A percentile compares a stretch with the other conserved stretches of the same genome.
Conservation (phyloP, 2,888 invertebrate species). For the Lordiphosa andalusiaca region DNA sequence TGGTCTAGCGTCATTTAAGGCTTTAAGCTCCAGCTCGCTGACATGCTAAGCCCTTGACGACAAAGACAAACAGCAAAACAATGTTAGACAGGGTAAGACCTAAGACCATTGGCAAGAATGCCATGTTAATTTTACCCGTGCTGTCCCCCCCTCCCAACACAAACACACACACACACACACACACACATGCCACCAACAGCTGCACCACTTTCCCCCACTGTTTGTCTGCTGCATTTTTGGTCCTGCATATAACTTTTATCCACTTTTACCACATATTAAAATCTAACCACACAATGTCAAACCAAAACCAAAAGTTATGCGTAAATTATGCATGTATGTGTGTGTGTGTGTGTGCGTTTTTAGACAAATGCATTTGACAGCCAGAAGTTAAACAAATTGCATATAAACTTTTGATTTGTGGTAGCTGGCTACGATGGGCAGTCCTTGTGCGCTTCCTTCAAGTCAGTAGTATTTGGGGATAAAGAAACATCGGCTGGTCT, state of each 20-base stretch:
- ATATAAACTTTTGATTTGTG: constrained; percentile 52
- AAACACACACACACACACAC: too few species aligned
- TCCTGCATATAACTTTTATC: constrained; percentile 57
- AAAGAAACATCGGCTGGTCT: too few species aligned
- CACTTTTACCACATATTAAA: constrained; percentile 65
- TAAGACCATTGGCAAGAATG: constrained; percentile 39
- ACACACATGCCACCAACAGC: constrained; percentile 6
- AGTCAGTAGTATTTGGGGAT: too few species aligned
- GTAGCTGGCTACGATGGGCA: background rate
- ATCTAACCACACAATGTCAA: constrained; percentile 71
- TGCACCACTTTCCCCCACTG: constrained; percentile 17
- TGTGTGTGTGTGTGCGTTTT: constrained; percentile 2
- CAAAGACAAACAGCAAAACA: constrained; percentile 51
- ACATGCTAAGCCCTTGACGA: constrained; percentile 46
- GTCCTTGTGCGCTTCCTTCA: too few species aligned
- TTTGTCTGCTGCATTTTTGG: constrained; percentile 14
- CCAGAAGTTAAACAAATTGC: constrained; percentile 45
- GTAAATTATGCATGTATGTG: constrained; percentile 41
- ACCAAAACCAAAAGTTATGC: constrained; percentile 70
- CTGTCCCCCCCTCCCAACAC: constrained; percentile 5
- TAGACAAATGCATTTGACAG: constrained; percentile 46
- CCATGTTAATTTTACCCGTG: constrained; percentile 54
- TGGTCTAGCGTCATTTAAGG: constrained; percentile 49
- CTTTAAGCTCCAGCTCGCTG: constrained; percentile 59
- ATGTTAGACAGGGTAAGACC: constrained; percentile 33